Evolutionary conservation across 2,888 invertebrate species (phyloP), one percentile per base, ranked within the genome.

Genomic region (Polydrusus pterygomalis): DNA sequence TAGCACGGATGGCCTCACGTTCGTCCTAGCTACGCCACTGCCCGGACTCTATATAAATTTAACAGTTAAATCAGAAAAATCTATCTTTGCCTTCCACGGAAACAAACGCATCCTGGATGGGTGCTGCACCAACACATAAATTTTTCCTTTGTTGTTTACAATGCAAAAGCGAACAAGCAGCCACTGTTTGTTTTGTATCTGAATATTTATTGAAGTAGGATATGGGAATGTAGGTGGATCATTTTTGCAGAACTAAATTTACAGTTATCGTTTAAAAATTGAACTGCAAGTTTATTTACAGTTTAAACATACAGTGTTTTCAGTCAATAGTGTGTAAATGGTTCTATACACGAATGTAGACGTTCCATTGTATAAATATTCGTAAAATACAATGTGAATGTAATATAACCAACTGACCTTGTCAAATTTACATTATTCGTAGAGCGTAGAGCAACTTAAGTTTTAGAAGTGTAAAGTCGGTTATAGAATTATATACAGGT

Each of bases 71-170:
- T 58, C 58, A 17, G 13, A 58, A 58, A 56, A 56, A 56, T 56
- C 56, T 56, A 38, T 58, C 38, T 38, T 58, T 13, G 38, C 58
- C 11, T 38, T 38, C 15, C n/a, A 38, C 58, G 58, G 58, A 58
- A 58, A 58, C 58, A 17, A 58, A 58, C 58, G 15, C 58, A 58
- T 58, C 58, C 58, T 58, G 58, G 34, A 38, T 58, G 58, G 58
- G 58, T 38, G 58, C 25, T 34, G 58, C 58, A 38, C 38, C 17
- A 58, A 17, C 34, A 58, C 58, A 58, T 58, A 58, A 58, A 58
- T 58, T 58, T 58, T 58, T 58, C 58, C 58, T 30, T 58, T 58
- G 58, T 58, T 58, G 38, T 58, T 58, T 58, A 58, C 58, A 58
- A 38, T 38, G 58, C 17, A n/a, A 58, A 58, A 58, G 34, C 58